Evolutionary conservation across 1,140 invertebrate genomes (phyloP), one percentile per base, ranked within the genome.

Genomic region (Colletes latitarsis): DNA sequence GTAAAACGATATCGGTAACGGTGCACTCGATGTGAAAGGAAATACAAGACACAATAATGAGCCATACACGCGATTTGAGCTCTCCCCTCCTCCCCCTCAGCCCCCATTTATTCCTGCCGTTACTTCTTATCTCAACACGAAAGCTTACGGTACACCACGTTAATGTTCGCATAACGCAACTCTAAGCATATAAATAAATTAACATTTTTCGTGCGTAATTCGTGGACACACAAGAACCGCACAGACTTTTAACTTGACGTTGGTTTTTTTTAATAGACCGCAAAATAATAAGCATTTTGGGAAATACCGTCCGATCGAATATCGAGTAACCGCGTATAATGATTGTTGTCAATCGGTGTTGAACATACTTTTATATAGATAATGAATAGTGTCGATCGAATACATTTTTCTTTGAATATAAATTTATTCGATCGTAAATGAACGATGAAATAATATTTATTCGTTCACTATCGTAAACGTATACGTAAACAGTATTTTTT

Each of bases 21-120:
- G 86, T 88, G 84, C 86, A 88, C 87, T 88, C 67, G 82, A 88
- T 88, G 88, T 88, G 84, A 86, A 88, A 88, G 55, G 85, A 88
- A 87, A 86, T 86, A 86, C 81, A 85, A 70, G 76, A 85, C 69
- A 87, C 81, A 87, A 82, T 85, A 83, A 87, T 41, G 63, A 86
- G 43, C 72, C 58, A 71, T 72, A 66, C 55, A 14, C 71, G 63
- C 53, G 21, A 80, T 80, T 75, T 67, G 15, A 52, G 43, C 67
- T 80, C 41, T 12, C 39, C 3, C 9, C 17, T 63, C 62, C 43
- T 46, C n/a, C 14, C 10, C 41, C 30, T 6, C 21, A 10, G 3
- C 19, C 12, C 17, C 43, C n/a, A 58, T n/a, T 63, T 12, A 10
- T 43, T 41, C 41, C 41, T 21, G 63, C 41, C 43, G 5, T 66